Evolutionary conservation across 2,797 vertebrate genomes (phyloP).

Genomic region (Ciconia nigra): DNA sequence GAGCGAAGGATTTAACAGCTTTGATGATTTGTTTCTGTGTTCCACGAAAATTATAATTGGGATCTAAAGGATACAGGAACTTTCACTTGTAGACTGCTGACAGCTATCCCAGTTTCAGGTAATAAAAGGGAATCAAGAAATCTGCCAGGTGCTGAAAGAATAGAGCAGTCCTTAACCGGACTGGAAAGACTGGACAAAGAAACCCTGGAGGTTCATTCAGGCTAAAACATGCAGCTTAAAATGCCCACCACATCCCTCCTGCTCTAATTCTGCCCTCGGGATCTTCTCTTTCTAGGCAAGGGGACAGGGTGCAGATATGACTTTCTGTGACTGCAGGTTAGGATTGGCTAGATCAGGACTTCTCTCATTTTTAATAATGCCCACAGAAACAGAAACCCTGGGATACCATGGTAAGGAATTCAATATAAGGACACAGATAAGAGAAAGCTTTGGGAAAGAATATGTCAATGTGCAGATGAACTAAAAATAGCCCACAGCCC

Average conservation of each 20-base stretch:
- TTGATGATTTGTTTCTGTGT: neutral
- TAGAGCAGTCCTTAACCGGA: neutral
- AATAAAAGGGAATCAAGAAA: neutral
- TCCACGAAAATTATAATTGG: neutral
- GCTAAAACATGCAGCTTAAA: neutral
- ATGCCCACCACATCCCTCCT: neutral
- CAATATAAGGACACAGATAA: neutral
- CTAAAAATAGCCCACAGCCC: neutral
- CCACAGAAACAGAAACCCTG: neutral
- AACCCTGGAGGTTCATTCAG: neutral
- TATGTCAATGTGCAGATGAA: neutral
- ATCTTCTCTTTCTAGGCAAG: neutral
- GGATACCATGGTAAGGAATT: neutral
- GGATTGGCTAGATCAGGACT: neutral
- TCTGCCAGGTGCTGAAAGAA: neutral
- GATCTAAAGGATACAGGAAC: neutral
- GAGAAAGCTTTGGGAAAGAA: neutral
- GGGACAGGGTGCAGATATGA: neutral
- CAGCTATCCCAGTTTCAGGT: neutral
- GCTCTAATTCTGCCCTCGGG: neutral
- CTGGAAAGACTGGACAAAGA: neutral
- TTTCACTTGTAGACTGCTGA: neutral
- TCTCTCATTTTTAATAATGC: conserved; percentile 14
- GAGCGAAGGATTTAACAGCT: neutral
- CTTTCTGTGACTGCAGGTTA: neutral